These are phyloP conservation scores for Lasiommata megera DNA, from an alignment of 2,888 invertebrate genomes.

Conservation along the genomic window DNA sequence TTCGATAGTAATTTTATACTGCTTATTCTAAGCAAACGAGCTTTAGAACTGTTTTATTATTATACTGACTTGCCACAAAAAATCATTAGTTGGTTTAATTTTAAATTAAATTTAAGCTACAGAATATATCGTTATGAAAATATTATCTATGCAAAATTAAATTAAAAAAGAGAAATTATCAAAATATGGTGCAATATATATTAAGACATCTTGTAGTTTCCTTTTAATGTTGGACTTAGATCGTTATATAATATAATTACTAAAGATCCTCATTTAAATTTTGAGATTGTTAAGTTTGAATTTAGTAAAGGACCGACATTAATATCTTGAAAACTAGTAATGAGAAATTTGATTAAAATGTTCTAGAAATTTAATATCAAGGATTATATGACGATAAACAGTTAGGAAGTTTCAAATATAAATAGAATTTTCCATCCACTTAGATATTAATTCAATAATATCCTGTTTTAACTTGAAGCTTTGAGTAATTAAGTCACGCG, in stretches of 20 bases:
- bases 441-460: background rate
- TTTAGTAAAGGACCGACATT: background rate
- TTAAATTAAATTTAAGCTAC: too few species aligned
- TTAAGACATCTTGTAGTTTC: too few species aligned
- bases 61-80: background rate
- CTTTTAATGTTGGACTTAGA: too few species aligned
- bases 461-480: background rate
- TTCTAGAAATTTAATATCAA: background rate
- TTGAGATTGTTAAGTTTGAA: background rate
- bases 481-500: too few species aligned
- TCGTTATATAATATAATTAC: too few species aligned
- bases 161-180: too few species aligned
- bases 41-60: conserved; percentile 16
- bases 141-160: too few species aligned
- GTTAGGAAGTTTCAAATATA: conserved; percentile 1
- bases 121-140: too few species aligned
- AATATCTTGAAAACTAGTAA: background rate
- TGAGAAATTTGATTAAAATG: conserved; percentile 3
- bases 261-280: background rate
- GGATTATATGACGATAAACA: background rate
- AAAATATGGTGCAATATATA: too few species aligned
- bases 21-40: conserved; percentile 22
- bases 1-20: conserved; percentile 24
- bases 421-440: background rate
- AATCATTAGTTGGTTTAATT: too few species aligned